Evolutionary conservation across 2,797 vertebrate genomes (phyloP), one percentile per base, ranked within the genome.

Genomic region (Hippopotamyrus pictus): DNA sequence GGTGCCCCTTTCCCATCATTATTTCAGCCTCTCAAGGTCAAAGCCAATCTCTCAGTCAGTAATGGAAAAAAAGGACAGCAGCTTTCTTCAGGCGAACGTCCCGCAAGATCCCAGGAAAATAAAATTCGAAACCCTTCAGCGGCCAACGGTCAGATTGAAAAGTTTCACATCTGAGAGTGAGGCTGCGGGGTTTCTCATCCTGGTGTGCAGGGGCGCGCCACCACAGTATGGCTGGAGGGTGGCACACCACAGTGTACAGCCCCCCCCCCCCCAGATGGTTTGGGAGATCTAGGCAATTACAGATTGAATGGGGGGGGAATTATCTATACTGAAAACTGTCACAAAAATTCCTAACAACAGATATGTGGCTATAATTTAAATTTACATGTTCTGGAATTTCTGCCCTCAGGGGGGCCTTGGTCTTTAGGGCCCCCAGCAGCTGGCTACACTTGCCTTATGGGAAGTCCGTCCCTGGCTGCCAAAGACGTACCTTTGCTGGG

Each of bases 1-100:
- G 25, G 69, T 37, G 29, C 69, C 54, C 19, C 33, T 59, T 87
- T 87, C 33, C 54, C 37, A n/a, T 62, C 53, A 62, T 62, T 46
- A 69, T 88, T 69, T 69, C 57, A 69, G 59, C 41, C 87, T 50
- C 57, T 69, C 44, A 46, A 62, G 87, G 41, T 88, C 59, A 88
- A 69, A 88, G 59, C 41, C 87, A 48, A 88, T 48, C 57, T 57
- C 59, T 69, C 53, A 33, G 48, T 86, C 33, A 22, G 33, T 62
- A 87, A 87, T 53, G 37, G 83, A 7, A 62, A 50, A 88, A 41
- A 29, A 9, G 57, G 37, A 29, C 9, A 29, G 83, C 11, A 19
- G 33, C 37, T 48, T 33, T 88, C 57, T 48, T 57, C 51, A 86
- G 54, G 41, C 59, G 6, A 85, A 85, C 54, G 22, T 89, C 22